These are phyloP conservation scores for Lasioglossum leucozonium DNA, from an alignment of 2,888 invertebrate genomes.

Conservation along the genomic window DNA sequence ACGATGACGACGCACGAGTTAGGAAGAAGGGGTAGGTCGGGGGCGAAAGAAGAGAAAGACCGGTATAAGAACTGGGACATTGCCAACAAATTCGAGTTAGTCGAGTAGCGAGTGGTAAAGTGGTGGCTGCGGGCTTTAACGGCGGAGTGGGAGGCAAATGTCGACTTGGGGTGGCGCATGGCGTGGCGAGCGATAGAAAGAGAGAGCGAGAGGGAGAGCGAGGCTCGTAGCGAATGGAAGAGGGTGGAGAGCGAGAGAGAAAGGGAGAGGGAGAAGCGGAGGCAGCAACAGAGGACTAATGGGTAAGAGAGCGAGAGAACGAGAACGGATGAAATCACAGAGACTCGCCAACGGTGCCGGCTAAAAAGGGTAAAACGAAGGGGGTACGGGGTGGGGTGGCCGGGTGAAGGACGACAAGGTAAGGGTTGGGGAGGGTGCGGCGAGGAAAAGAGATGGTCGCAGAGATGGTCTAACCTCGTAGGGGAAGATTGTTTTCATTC, in stretches of 20 bases:
- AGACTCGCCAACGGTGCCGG: conserved; percentile 58
- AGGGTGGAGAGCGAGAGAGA: conserved; percentile 39
- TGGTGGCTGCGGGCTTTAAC: conserved; percentile 74
- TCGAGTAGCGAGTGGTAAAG: conserved; percentile 78
- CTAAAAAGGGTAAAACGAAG: conserved; percentile 58
- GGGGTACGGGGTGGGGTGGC: conserved; percentile 21
- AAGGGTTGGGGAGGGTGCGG: neutral
- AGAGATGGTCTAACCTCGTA: conserved; percentile 71
- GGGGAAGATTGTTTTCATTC: conserved; percentile 81
- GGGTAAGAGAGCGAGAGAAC: conserved; percentile 52
- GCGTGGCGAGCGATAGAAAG: neutral
- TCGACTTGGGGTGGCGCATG: conserved; percentile 62
- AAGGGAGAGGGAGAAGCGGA: conserved; percentile 42
- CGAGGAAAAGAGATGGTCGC: conserved; percentile 40
- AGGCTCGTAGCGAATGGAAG: neutral
- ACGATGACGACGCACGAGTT: neutral
- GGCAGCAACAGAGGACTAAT: conserved; percentile 56
- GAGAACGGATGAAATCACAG: conserved; percentile 58
- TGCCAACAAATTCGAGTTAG: conserved; percentile 80
- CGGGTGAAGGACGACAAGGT: conserved; percentile 30
- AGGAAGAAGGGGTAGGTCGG: conserved; percentile 12
- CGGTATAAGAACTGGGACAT: conserved; percentile 79
- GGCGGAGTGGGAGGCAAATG: conserved; percentile 70
- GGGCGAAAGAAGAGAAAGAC: conserved; percentile 76
- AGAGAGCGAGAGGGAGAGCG: neutral